These are phyloP conservation scores for Cirrhinus mrigala DNA, from an alignment of 2,797 vertebrate genomes.

Conservation along the genomic window DNA sequence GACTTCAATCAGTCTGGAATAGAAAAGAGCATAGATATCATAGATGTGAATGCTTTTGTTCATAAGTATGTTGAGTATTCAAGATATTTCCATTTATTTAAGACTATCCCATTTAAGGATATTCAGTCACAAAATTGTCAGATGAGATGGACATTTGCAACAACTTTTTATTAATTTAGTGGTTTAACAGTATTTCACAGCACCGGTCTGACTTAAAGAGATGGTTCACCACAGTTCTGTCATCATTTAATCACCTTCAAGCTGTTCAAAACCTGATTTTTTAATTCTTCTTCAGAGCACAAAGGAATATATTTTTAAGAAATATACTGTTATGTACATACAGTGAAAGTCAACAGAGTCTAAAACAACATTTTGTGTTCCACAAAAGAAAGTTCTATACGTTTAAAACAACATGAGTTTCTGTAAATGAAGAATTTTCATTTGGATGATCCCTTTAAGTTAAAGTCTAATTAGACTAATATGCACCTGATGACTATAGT, in stretches of 20 bases:
- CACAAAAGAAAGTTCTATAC: neutral
- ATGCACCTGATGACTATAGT: neutral
- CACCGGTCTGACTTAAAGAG: neutral
- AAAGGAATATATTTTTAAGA: neutral
- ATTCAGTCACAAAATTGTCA: neutral
- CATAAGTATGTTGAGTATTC: constrained; percentile 21
- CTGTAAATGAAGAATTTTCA: neutral
- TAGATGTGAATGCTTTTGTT: constrained; percentile 20
- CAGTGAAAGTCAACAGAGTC: neutral
- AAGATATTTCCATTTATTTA: constrained; percentile 24
- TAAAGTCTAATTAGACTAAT: neutral
- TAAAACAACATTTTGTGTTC: neutral
- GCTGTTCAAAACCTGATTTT: neutral
- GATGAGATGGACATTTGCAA: neutral
- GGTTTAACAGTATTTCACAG: neutral
- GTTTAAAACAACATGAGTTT: neutral
- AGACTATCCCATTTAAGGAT: neutral
- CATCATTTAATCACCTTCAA: neutral
- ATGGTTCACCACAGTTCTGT: neutral
- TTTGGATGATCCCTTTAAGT: neutral
- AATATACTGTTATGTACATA: neutral
- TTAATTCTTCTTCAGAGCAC: neutral
- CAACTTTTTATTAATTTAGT: neutral
- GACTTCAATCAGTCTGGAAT: constrained; percentile 46
- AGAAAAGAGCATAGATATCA: constrained; percentile 34